phyloP scores from a whole-genome alignment of 2,888 invertebrate genomes.

The Metopia argyrocephala region DNA sequence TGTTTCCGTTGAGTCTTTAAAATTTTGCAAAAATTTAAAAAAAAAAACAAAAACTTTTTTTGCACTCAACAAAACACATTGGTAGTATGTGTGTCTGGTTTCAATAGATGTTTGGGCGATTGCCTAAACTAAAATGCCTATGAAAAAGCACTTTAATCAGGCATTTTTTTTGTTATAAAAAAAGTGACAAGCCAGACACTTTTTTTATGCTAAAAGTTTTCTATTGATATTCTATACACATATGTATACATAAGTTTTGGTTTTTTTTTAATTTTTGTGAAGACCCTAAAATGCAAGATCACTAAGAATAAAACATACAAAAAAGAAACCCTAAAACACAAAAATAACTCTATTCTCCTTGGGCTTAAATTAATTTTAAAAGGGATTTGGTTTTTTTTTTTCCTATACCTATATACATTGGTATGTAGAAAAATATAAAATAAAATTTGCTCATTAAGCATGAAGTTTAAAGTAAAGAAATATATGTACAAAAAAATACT shows the following conservation, averaged over 20 bases:
- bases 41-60: slow-evolving; percentile 22
- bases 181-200: slow-evolving; percentile 62
- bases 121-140: slow-evolving; percentile 39
- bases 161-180: no score
- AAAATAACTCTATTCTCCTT: slow-evolving; percentile 23
- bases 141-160: slow-evolving; percentile 6
- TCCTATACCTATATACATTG: no score
- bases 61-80: slow-evolving; percentile 19
- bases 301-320: slow-evolving; percentile 15
- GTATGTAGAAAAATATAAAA: not conserved
- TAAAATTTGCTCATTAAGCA: slow-evolving; percentile 27
- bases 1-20: slow-evolving; percentile 65
- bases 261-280: slow-evolving; percentile 12
- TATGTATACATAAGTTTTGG: slow-evolving; percentile 42
- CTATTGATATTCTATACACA: slow-evolving; percentile 60
- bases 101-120: slow-evolving; percentile 40
- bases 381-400: slow-evolving; percentile 46
- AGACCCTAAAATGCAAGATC: slow-evolving; percentile 60
- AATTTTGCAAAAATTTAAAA: slow-evolving; percentile 3
- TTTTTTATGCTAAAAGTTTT: slow-evolving; percentile 31
- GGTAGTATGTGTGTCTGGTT: slow-evolving; percentile 38
- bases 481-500: not conserved
- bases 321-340: not conserved
- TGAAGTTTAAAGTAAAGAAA: slow-evolving; percentile 17
- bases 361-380: no score